A percentile compares a stretch with the other conserved stretches of the same genome.
phyloP scores from a whole-genome alignment of 2,797 vertebrate genomes.

The Myotis findleyi region DNA sequence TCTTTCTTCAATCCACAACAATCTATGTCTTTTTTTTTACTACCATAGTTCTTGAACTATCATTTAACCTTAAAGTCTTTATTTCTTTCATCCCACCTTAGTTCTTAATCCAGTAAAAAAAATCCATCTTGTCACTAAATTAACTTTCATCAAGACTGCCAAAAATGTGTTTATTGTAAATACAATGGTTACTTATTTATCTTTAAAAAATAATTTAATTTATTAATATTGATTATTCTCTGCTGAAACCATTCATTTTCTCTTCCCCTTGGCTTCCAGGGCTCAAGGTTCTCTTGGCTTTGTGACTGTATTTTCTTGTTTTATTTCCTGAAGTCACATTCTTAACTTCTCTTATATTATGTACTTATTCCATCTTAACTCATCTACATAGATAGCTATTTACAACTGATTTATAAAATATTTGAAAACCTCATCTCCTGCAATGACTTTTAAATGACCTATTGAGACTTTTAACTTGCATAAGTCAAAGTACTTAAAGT shows the following conservation, averaged over 20 bases:
- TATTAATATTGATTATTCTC: background rate
- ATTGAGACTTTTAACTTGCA: background rate
- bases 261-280: background rate
- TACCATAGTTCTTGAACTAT: background rate
- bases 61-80: background rate
- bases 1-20: background rate
- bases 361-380: background rate
- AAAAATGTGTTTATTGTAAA: background rate
- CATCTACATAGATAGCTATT: background rate
- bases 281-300: background rate
- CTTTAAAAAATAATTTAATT: background rate
- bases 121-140: background rate
- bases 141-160: background rate
- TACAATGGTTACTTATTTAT: background rate
- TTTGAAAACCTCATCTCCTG: background rate
- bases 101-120: background rate
- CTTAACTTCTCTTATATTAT: background rate
- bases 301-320: background rate
- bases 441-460: background rate
- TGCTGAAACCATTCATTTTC: background rate
- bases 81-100: background rate
- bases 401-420: background rate
- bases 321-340: background rate
- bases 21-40: background rate
- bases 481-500: background rate